These are phyloP conservation scores for Heterodera schachtii DNA, from an alignment of 1,140 invertebrate genomes.

Conservation along the genomic window DNA sequence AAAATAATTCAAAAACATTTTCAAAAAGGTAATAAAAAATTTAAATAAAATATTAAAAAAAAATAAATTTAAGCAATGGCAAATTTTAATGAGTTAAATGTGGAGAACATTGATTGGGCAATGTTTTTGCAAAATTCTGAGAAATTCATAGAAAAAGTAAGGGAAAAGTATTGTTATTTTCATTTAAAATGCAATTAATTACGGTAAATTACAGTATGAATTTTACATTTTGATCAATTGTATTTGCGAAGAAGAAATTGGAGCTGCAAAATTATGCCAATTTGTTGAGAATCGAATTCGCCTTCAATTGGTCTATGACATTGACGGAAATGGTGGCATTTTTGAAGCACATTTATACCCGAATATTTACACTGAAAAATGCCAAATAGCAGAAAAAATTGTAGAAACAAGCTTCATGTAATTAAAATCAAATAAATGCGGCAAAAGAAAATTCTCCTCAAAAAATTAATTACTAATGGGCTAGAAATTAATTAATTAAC, in stretches of 20 bases:
- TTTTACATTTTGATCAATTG: neutral
- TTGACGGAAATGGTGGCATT: neutral
- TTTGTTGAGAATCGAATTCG: neutral
- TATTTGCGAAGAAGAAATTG: neutral
- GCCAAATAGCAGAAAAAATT: neutral
- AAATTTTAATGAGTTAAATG: neutral
- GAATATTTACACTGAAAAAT: neutral
- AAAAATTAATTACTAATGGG: too few species aligned
- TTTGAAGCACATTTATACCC: neutral
- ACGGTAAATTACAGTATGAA: neutral
- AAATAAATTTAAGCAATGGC: neutral
- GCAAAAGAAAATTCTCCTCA: too few species aligned
- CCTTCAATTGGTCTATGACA: neutral
- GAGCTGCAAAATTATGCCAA: neutral
- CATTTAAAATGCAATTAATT: too few species aligned
- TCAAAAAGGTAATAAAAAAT: neutral
- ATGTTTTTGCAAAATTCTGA: neutral
- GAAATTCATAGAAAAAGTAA: neutral
- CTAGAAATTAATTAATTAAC: too few species aligned
- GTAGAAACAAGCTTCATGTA: neutral
- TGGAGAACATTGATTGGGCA: neutral
- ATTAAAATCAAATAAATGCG: neutral
- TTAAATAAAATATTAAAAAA: neutral
- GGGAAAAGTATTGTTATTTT: too few species aligned
- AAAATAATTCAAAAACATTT: constrained; percentile 13